Base-by-base conservation (phyloP, 37 sponge, comb jelly and placozoan genomes). In the Theonella swinhoei region DNA sequence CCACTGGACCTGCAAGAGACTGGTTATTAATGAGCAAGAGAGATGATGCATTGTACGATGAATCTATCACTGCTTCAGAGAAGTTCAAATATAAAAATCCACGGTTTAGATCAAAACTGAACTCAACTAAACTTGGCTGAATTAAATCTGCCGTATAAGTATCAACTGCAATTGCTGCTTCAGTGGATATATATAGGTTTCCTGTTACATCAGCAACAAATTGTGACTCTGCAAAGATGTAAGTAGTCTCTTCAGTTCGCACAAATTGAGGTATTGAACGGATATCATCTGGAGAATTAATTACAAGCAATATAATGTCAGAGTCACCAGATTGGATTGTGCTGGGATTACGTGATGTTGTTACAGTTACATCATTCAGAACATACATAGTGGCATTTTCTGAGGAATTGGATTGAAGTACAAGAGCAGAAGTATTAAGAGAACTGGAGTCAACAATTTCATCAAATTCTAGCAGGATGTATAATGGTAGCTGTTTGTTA, bases 81-180 rank as follows among this genome's bases (percentile, higher is more conserved):
- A 96, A 96, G 5, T 89, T 88, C 9, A 96, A 77, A 24, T 42
- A 68, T 7, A 96, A 3, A 2, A 9, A 31, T n/a, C 92, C 97
- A 32, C 68, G 26, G 41, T 94, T 74, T 54, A 96, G 72, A 64
- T 96, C 94, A 42, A 93, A 72, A 24, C 62, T 80, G 80, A 94
- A 94, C 4, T n/a, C 33, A 37, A 26, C 69, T 4, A 96, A 77
- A 7, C 63, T 39, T 67, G 97, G 94, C 78, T 82, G 47, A 3
- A 89, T 76, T 2, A 91, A 65, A 62, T 96, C 97, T 64, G 94
- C 92, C 19, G 94, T 91, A 79, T 80, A 77, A 33, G 64, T 38
- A 32, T 38, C 23, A 4, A 91, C 83, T 42, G 84, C 70, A 24
- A 86, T 71, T n/a, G 83, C 42, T 3, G 14, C 40, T 26, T 33